These are phyloP conservation scores for Drosophila takahashii DNA, from an alignment of 1,140 invertebrate genomes.

Conservation along the genomic window DNA sequence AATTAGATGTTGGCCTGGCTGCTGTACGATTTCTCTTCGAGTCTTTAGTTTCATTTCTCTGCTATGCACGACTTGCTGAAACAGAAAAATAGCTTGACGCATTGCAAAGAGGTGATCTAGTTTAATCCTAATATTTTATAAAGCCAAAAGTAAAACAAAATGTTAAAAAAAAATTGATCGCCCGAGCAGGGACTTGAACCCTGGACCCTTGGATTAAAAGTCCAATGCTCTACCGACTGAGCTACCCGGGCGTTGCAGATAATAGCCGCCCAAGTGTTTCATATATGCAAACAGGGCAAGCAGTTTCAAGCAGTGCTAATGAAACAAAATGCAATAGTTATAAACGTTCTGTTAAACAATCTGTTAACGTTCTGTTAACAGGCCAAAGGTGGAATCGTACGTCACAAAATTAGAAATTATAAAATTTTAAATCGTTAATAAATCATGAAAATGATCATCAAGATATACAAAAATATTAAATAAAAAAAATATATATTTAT, in stretches of 20 bases:
- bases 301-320: too few species aligned
- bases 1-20: conserved; percentile 69
- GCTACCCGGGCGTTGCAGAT: conserved; percentile 88
- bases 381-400: too few species aligned
- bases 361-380: too few species aligned
- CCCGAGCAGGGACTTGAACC: conserved; percentile 92
- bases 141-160: neutral
- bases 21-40: conserved; percentile 64
- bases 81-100: conserved; percentile 8
- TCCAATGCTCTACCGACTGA: conserved; percentile 92
- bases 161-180: conserved; percentile 70
- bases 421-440: too few species aligned
- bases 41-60: conserved; percentile 2
- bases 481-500: too few species aligned
- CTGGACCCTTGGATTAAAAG: conserved; percentile 92
- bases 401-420: too few species aligned
- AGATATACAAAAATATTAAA: too few species aligned
- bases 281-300: neutral
- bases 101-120: neutral
- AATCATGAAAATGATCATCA: too few species aligned
- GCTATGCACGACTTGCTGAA: conserved; percentile 14
- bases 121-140: neutral
- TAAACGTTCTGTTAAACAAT: too few species aligned
- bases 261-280: neutral
- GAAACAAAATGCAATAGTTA: too few species aligned